Evolutionary conservation across 2,888 invertebrate species (phyloP).

Genomic region (Branchellion lobata): DNA sequence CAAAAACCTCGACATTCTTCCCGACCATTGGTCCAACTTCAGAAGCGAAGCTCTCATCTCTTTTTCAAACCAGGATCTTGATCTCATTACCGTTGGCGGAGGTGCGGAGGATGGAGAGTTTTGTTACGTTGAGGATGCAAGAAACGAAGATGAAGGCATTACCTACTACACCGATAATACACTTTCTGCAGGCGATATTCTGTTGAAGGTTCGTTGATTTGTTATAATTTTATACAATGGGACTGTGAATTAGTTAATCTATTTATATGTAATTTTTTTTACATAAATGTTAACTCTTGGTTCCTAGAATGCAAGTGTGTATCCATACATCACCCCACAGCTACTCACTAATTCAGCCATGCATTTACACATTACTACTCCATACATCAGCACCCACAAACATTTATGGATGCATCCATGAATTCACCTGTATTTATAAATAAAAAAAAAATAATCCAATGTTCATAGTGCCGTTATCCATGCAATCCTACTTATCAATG

Average conservation of each 20-base stretch:
- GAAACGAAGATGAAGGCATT: conserved; percentile 53
- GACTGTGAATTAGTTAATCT: background rate
- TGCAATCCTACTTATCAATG: too few species aligned
- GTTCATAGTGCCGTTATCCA: too few species aligned
- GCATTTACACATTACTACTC: too few species aligned
- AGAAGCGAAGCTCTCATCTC: conserved; percentile 63
- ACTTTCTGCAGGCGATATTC: conserved; percentile 20
- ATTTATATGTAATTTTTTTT: background rate
- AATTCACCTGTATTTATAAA: too few species aligned
- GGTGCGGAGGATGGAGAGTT: conserved; percentile 65
- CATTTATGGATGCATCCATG: too few species aligned
- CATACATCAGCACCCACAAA: too few species aligned
- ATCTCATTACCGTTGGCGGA: conserved; percentile 63
- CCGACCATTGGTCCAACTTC: conserved; percentile 63
- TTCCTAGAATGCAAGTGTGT: too few species aligned
- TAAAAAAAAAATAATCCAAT: too few species aligned
- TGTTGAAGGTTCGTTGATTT: conserved; percentile 3
- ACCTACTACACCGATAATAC: background rate
- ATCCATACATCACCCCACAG: too few species aligned
- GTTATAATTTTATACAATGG: too few species aligned
- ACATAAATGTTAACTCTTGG: background rate
- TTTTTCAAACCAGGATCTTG: conserved; percentile 60
- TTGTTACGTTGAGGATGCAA: conserved; percentile 57
- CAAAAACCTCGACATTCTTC: too few species aligned
- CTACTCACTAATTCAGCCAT: too few species aligned